Evolutionary conservation across 1,140 invertebrate species (phyloP).

Genomic region (Sycophaga agraensis): DNA sequence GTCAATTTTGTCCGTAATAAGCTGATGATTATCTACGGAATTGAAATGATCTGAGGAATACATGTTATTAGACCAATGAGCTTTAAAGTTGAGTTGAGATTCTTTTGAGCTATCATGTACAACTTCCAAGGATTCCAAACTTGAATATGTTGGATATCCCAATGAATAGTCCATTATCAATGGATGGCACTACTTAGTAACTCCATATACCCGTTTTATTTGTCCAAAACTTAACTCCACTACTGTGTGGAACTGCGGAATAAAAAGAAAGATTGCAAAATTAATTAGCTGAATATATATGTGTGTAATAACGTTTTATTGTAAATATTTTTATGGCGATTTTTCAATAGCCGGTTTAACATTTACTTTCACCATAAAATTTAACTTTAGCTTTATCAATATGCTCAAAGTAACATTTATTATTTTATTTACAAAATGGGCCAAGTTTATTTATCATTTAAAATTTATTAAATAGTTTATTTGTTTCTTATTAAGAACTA

Average conservation of each 20-base stretch:
- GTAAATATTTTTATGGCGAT: no score
- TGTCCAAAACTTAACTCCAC: constrained; percentile 27
- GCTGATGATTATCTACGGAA: constrained; percentile 4
- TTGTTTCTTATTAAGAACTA: no score
- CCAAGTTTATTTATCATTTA: no score
- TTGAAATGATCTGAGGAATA: constrained; percentile 20
- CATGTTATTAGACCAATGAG: constrained; percentile 25
- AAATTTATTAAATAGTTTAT: no score
- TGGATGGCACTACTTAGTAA: constrained; percentile 26
- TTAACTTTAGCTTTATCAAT: no score
- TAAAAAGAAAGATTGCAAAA: no score
- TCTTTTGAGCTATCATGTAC: not conserved
- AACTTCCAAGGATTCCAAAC: constrained; percentile 2
- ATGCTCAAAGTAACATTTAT: no score
- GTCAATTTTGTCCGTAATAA: not conserved
- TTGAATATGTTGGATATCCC: constrained; percentile 8
- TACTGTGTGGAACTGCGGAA: constrained; percentile 33
- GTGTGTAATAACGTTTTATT: no score
- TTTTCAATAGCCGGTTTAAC: no score
- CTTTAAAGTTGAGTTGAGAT: constrained; percentile 9
- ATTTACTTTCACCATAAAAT: no score
- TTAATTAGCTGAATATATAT: no score
- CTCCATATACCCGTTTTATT: constrained; percentile 1
- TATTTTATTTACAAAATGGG: no score
- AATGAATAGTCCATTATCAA: constrained; percentile 6